Evolutionary conservation across 2,797 vertebrate genomes (phyloP).

Genomic region (Sternarchorhynchus goeldii): DNA sequence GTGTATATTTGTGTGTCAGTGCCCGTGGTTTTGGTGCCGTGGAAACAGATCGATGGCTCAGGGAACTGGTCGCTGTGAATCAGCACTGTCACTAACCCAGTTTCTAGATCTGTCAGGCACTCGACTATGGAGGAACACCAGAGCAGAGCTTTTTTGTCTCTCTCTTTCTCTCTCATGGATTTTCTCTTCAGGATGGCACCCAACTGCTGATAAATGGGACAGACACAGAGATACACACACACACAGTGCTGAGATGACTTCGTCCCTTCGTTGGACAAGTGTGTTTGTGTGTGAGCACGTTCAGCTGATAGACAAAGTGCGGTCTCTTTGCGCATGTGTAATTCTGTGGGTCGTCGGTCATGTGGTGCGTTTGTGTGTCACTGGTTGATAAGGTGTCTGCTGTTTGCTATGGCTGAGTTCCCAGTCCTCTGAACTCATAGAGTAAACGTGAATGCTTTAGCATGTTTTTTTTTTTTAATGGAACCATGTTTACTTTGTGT

Average conservation of each 20-base stretch:
- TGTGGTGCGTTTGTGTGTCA: too few species aligned
- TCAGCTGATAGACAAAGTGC: too few species aligned
- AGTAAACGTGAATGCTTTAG: too few species aligned
- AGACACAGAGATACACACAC: slow-evolving; percentile 12
- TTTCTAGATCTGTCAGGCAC: too few species aligned
- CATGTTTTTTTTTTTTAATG: not conserved
- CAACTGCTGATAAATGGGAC: slow-evolving; percentile 2
- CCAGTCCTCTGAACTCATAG: too few species aligned
- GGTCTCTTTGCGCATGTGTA: too few species aligned
- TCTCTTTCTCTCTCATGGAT: not conserved
- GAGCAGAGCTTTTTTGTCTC: not conserved
- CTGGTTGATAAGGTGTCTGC: too few species aligned
- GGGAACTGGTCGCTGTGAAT: not conserved
- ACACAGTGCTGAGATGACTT: not conserved
- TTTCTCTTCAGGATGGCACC: not conserved
- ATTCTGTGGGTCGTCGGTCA: too few species aligned
- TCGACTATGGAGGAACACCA: too few species aligned
- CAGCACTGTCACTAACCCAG: too few species aligned
- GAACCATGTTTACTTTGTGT: not conserved
- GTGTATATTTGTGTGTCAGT: slow-evolving; percentile 28
- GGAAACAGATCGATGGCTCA: slow-evolving; percentile 20
- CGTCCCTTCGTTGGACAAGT: not conserved
- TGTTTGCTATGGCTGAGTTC: too few species aligned
- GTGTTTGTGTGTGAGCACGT: slow-evolving; percentile 8
- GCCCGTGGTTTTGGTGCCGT: not conserved